A percentile compares a stretch with the other conserved stretches of the same genome.
These are phyloP conservation scores for Pseudolaguvia tuberculata DNA, from an alignment of 2,113 vertebrate genomes.

Conservation along the genomic window DNA sequence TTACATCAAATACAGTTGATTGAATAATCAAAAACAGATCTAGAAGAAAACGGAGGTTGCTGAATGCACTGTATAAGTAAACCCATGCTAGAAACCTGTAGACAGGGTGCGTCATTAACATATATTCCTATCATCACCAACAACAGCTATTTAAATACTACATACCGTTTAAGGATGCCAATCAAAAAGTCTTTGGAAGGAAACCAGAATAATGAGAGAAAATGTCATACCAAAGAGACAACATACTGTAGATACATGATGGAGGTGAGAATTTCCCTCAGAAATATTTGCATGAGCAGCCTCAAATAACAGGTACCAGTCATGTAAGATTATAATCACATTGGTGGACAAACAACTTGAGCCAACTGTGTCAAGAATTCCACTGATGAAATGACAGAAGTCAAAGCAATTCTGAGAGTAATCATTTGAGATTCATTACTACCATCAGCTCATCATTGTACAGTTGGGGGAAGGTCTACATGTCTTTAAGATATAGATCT, in stretches of 20 bases:
- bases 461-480: background rate
- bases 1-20: background rate
- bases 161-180: no score
- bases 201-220: no score
- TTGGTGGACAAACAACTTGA: slow-evolving; percentile 5
- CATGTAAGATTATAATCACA: background rate
- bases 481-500: slow-evolving; percentile 14
- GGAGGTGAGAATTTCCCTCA: background rate
- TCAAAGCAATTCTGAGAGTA: background rate
- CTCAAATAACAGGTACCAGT: background rate
- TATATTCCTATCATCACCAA: no score
- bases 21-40: background rate
- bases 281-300: background rate
- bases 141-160: no score
- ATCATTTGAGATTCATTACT: slow-evolving; percentile 4
- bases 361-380: background rate
- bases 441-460: background rate
- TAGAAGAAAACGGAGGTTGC: background rate
- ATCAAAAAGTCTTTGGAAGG: no score
- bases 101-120: no score
- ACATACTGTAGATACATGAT: background rate
- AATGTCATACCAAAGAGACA: no score
- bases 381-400: background rate
- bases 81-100: no score
- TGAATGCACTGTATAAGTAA: background rate